phyloP scores from a whole-genome alignment of 2,888 invertebrate species.

The Schrankia costaestrigalis region DNA sequence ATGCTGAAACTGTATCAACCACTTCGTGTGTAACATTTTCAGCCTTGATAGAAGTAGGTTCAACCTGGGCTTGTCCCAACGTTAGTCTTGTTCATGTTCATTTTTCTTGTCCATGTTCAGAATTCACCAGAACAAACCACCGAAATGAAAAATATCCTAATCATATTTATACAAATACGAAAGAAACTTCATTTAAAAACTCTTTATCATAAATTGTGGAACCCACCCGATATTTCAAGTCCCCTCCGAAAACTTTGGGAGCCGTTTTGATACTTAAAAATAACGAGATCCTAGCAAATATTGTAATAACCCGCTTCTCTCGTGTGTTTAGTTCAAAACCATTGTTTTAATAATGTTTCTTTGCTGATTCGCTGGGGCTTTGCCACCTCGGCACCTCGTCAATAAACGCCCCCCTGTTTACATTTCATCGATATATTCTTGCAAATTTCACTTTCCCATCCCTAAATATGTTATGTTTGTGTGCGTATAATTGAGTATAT shows the following conservation, averaged over 20 bases:
- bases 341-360: conserved; percentile 65
- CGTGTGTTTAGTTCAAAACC: conserved; percentile 51
- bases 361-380: conserved; percentile 50
- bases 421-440: conserved; percentile 61
- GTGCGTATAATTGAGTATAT: conserved; percentile 48
- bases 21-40: no score
- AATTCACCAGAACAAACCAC: no score
- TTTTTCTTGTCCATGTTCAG: no score
- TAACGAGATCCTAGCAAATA: conserved; percentile 79
- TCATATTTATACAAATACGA: conserved; percentile 22
- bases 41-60: no score
- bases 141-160: conserved; percentile 17
- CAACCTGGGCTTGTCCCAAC: no score
- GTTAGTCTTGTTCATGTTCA: no score
- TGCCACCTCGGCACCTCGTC: conserved; percentile 39
- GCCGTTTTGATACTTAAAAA: conserved; percentile 77
- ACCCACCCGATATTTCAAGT: conserved; percentile 27
- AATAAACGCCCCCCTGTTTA: conserved; percentile 52
- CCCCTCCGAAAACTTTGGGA: conserved; percentile 55
- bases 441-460: conserved; percentile 54
- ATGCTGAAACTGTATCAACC: no score
- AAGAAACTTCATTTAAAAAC: conserved; percentile 32
- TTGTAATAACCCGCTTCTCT: conserved; percentile 68
- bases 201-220: conserved; percentile 34
- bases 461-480: conserved; percentile 59